A percentile compares a stretch with the other conserved stretches of the same genome.
Evolutionary conservation across 2,113 vertebrate species (phyloP).

Genomic region (Sylvietta virens): DNA sequence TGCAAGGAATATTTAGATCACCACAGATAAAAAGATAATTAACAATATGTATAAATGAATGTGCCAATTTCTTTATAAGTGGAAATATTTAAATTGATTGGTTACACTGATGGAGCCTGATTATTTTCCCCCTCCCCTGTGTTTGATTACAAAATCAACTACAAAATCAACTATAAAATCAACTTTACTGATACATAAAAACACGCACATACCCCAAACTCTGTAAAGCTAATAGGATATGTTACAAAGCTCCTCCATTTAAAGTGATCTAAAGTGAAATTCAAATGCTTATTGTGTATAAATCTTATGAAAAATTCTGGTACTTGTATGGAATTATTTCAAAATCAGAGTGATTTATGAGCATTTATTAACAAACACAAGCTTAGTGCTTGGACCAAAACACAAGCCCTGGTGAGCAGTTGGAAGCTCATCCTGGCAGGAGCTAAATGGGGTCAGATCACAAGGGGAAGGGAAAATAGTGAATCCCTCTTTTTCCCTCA

Average conservation of each 20-base stretch:
- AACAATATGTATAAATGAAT: not conserved
- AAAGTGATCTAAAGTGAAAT: not conserved
- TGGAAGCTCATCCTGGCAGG: not conserved
- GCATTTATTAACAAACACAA: not conserved
- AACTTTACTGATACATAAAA: not conserved
- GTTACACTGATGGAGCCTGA: not conserved
- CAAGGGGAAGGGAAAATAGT: not conserved
- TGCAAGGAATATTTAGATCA: not conserved
- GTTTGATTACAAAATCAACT: not conserved
- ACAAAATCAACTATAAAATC: not conserved
- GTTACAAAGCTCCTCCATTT: not conserved
- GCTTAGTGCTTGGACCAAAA: not conserved
- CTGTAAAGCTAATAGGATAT: not conserved
- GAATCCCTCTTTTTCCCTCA: not conserved
- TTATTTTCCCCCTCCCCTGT: not conserved
- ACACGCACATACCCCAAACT: not conserved
- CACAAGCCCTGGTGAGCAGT: not conserved
- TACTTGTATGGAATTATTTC: not conserved
- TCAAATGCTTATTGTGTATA: not conserved
- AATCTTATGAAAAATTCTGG: not conserved
- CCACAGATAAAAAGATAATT: not conserved
- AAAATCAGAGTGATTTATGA: not conserved
- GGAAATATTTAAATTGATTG: not conserved
- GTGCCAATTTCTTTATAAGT: not conserved
- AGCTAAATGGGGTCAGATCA: not conserved